Base-by-base conservation (phyloP, 2,888 invertebrate genomes). In the Yponomeuta plumbellus region DNA sequence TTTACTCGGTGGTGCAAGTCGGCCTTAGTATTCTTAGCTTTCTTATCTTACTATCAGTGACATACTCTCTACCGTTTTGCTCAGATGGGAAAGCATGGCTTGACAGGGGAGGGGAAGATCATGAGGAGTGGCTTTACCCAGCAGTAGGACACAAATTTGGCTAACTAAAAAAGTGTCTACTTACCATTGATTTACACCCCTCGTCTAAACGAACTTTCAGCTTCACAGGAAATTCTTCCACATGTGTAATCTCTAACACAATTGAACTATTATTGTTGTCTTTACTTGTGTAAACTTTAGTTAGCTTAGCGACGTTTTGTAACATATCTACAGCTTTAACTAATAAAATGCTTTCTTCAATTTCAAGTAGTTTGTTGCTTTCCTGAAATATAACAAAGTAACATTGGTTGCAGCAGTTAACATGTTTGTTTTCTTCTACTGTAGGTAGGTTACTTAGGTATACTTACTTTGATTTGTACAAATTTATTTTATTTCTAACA, bases 101-200 rank as follows among this genome's bases (percentile, higher is more conserved):
- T 26, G 26, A 26, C 26, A 26, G 5, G 5, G 26, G 5, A 26
- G 26, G 26, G 26, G 26, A 26, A 26, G 26, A 26, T 26, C 26
- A 26, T 26, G 26, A 5, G 26, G 26, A 26, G 5, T 26, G 5
- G 5, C 26, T 26, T 26, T 26, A 5, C 26, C 26, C 5, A 5
- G 26, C 5, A 26, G 26, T 4, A 5, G 26, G 26, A 26, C 26
- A 26, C 26, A 26, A 26, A 26, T 5, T 26, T 5, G 2, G 3
- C 26, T 26, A 26, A 5, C 26, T 26, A 26, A 26, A 26, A 4
- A 5, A 26, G 3, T 4, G 2, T 2, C 26, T 34, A 77, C 80
- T 80, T 74, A 88, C 88, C 71, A 83, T 66, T 73, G 85, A 78
- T 67, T 74, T 76, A 0, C 82, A 77, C 8, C 80, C 80, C 68